phyloP scores from a whole-genome alignment of 2,888 invertebrate genomes.

The Diplolepis rosae region DNA sequence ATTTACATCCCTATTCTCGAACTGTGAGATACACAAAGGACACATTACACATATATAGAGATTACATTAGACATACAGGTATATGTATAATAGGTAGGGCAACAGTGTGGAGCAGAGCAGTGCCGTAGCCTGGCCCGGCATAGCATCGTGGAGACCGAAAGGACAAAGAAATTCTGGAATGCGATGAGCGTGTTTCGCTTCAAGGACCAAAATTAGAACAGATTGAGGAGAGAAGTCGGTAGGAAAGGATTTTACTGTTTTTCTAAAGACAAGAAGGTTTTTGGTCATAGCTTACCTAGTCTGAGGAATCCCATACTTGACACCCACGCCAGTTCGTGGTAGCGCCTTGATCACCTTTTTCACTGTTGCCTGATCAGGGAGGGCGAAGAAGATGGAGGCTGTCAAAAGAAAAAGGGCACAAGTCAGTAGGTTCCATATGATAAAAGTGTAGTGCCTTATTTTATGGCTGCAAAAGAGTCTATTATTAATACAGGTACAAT shows the following conservation, averaged over 20 bases:
- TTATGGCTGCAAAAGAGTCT: background rate
- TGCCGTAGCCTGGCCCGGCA: no score
- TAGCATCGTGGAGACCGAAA: constrained; percentile 46
- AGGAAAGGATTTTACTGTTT: constrained; percentile 5
- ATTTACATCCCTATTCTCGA: no score
- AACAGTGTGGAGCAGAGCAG: no score
- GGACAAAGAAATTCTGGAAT: constrained; percentile 67
- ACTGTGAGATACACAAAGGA: no score
- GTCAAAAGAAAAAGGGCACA: constrained; percentile 63
- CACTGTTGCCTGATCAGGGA: constrained; percentile 96
- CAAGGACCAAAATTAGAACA: constrained; percentile 40
- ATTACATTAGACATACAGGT: no score
- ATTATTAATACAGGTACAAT: no score
- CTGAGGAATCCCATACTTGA: constrained; percentile 99
- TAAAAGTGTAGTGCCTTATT: background rate
- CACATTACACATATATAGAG: no score
- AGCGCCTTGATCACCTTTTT: constrained; percentile 98
- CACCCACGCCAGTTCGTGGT: constrained; percentile 98
- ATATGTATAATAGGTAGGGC: no score
- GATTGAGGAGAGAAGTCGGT: constrained; percentile 32
- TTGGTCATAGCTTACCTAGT: constrained; percentile 81
- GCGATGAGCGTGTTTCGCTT: constrained; percentile 60
- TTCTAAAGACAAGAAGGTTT: background rate
- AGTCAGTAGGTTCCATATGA: background rate
- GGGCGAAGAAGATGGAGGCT: constrained; percentile 99